Conservation (phyloP, 2,797 vertebrate genomes). For the Triplophysa bombifrons region DNA sequence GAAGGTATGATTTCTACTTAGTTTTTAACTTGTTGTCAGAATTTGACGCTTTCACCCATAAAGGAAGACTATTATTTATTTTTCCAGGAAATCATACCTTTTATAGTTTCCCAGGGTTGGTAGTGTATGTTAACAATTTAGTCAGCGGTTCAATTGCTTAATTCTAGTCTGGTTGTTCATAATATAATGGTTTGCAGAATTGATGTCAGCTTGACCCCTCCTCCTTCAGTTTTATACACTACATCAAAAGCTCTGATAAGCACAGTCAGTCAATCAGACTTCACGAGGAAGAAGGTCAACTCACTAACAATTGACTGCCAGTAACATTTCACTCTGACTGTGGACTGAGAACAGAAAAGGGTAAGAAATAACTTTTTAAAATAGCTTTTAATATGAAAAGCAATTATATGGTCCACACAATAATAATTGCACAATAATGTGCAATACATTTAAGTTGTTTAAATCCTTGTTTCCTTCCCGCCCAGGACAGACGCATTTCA, state of each 20-base stretch:
- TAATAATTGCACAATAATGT: neutral
- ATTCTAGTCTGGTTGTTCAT: constrained; percentile 8
- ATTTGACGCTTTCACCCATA: no score
- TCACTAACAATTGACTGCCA: neutral
- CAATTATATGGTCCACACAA: neutral
- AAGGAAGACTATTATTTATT: no score
- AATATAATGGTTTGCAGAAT: neutral
- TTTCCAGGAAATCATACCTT: no score
- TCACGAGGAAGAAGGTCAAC: neutral
- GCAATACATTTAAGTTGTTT: neutral
- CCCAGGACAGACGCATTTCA: neutral
- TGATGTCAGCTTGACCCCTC: constrained; percentile 25
- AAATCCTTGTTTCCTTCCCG: constrained; percentile 5
- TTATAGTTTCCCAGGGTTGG: no score
- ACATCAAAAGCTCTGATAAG: constrained; percentile 9
- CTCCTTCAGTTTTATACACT: neutral
- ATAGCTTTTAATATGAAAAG: neutral
- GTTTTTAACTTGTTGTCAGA: neutral
- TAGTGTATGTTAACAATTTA: no score
- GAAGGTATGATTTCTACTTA: neutral
- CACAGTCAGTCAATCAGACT: constrained; percentile 3
- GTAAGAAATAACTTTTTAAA: neutral
- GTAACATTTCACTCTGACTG: neutral
- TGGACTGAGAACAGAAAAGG: constrained; percentile 1
- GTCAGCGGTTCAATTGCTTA: neutral